Evolutionary conservation across 2,888 invertebrate species (phyloP).

Genomic region (Lordiphosa andalusiaca): DNA sequence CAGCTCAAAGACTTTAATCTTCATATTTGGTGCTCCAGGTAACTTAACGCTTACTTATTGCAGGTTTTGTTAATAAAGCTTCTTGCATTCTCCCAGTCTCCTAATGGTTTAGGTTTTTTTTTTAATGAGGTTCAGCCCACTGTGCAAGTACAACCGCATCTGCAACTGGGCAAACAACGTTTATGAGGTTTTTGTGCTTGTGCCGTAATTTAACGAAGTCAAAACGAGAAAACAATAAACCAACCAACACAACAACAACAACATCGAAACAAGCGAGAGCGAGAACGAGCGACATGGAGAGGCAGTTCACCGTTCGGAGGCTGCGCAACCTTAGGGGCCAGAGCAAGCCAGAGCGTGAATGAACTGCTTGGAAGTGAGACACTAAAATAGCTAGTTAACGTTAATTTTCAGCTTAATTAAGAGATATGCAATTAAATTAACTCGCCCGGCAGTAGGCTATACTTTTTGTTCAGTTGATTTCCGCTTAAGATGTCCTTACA

Average conservation of each 20-base stretch:
- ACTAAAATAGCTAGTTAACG: slow-evolving; percentile 2
- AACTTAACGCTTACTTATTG: too few relatives aligned
- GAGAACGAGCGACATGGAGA: slow-evolving; percentile 1
- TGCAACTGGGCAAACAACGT: slow-evolving; percentile 31
- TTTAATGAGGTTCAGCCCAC: neutral
- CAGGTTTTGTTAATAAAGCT: too few relatives aligned
- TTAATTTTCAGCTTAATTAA: neutral
- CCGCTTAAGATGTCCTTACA: too few relatives aligned
- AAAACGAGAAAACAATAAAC: slow-evolving; percentile 77
- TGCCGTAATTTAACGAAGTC: slow-evolving; percentile 79
- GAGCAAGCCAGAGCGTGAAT: slow-evolving; percentile 35
- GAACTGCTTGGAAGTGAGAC: too few relatives aligned
- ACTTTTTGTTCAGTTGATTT: too few relatives aligned
- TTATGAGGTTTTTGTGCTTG: slow-evolving; percentile 72
- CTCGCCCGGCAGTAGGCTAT: too few relatives aligned
- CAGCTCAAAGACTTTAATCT: too few relatives aligned
- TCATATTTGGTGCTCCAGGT: too few relatives aligned
- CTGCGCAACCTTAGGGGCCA: slow-evolving; percentile 60
- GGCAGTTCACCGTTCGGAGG: slow-evolving; percentile 47
- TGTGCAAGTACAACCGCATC: slow-evolving; percentile 2
- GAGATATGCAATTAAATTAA: too few relatives aligned
- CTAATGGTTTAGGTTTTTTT: neutral
- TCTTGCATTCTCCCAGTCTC: too few relatives aligned
- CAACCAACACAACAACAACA: slow-evolving; percentile 26
- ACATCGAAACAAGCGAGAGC: slow-evolving; percentile 32